Percentiles rank a stretch among this genome's conserved stretches.
These are phyloP conservation scores for Octopus bimaculoides DNA, from an alignment of 1,140 invertebrate species.

Conservation along the genomic window DNA sequence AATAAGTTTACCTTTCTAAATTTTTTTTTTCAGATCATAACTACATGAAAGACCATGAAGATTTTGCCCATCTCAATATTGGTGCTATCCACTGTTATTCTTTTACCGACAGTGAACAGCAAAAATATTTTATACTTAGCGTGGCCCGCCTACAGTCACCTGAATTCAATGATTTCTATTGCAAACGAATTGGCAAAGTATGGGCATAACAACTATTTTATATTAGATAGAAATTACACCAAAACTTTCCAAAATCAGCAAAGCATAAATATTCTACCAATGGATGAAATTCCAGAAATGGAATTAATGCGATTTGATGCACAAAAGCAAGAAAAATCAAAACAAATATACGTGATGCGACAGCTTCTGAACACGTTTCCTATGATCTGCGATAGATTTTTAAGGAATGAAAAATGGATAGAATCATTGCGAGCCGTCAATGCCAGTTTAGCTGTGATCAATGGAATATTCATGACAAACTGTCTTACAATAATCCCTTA, in stretches of 20 bases:
- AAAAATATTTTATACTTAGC: background rate
- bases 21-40: too few relatives aligned
- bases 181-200: background rate
- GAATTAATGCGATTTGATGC: background rate
- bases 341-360: background rate
- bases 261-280: background rate
- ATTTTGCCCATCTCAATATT: too few relatives aligned
- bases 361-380: background rate
- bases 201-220: background rate
- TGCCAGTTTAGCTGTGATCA: background rate
- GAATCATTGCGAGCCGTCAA: background rate
- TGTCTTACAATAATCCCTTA: constrained; percentile 7
- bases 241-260: background rate
- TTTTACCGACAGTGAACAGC: too few relatives aligned
- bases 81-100: too few relatives aligned
- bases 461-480: background rate
- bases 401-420: background rate
- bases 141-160: background rate
- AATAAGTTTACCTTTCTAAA: too few relatives aligned
- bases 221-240: background rate
- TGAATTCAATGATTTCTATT: background rate
- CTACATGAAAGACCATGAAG: too few relatives aligned
- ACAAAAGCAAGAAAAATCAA: background rate
- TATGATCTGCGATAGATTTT: background rate
- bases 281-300: background rate